phyloP scores from a whole-genome alignment of 30 jellyfish, hydroid and myxozoan genomes.

The Aurelia coerulea region DNA sequence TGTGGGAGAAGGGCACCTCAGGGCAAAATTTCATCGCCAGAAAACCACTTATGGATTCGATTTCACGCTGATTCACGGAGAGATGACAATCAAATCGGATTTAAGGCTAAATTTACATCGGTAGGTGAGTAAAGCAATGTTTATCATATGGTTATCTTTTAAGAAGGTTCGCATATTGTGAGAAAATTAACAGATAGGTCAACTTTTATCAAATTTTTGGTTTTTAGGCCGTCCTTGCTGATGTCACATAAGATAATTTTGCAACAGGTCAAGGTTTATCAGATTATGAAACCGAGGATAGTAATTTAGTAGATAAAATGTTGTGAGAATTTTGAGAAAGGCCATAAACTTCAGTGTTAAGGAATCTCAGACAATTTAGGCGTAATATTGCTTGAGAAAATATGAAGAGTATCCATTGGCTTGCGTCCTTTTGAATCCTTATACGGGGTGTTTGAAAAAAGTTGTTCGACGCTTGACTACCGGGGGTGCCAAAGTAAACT shows the following conservation, averaged over 20 bases:
- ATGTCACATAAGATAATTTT: background rate
- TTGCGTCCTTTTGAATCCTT: no score
- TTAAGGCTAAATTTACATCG: slow-evolving; percentile 66
- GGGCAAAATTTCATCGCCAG: slow-evolving; percentile 57
- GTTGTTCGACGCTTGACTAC: no score
- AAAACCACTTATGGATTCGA: slow-evolving; percentile 75
- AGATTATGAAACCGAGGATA: no score
- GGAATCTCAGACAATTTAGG: no score
- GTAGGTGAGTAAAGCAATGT: slow-evolving; percentile 64
- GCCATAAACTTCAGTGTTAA: no score
- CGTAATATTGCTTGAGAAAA: no score
- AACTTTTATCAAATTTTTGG: background rate
- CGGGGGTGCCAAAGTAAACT: no score
- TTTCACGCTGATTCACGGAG: slow-evolving; percentile 67
- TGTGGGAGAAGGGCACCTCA: slow-evolving; percentile 78
- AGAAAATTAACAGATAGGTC: no score
- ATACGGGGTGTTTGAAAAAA: no score
- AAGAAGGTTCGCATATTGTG: background rate
- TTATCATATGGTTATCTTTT: background rate
- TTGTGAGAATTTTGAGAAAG: no score
- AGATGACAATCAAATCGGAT: slow-evolving; percentile 71
- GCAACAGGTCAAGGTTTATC: background rate
- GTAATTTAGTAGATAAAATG: no score
- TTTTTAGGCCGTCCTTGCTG: background rate
- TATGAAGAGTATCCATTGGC: no score